These are phyloP conservation scores for Pseudoips prasinana DNA, from an alignment of 2,888 invertebrate genomes.

Conservation along the genomic window DNA sequence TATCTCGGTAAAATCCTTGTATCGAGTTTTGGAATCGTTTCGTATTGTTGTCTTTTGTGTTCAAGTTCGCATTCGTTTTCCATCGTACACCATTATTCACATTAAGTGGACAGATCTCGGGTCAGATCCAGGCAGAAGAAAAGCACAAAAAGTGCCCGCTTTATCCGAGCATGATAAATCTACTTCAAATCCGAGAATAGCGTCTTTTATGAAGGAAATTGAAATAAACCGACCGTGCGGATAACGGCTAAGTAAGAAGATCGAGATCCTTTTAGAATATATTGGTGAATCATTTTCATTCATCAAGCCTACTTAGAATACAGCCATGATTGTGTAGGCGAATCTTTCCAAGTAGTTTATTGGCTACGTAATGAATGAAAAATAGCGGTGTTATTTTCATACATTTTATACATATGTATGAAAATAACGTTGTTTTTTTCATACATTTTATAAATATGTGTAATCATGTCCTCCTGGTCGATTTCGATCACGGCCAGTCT, in stretches of 20 bases:
- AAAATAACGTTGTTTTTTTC: too few species aligned
- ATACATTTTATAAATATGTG: too few species aligned
- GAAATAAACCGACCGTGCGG: constrained; percentile 83
- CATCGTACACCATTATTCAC: constrained; percentile 82
- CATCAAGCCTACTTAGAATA: constrained; percentile 53
- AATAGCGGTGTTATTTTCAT: too few species aligned
- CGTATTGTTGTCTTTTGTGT: constrained; percentile 81
- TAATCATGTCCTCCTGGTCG: too few species aligned
- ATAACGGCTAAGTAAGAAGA: constrained; percentile 81
- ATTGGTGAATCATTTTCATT: constrained; percentile 79
- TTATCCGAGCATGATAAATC: constrained; percentile 83
- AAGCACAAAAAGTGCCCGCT: constrained; percentile 82
- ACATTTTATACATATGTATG: too few species aligned
- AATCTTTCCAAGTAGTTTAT: constrained; percentile 20
- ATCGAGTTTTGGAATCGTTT: constrained; percentile 78
- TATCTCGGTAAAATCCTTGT: constrained; percentile 70
- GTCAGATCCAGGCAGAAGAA: constrained; percentile 82
- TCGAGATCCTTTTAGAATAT: constrained; percentile 78
- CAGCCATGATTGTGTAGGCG: constrained; percentile 15
- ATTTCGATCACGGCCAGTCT: too few species aligned
- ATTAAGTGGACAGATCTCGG: constrained; percentile 83
- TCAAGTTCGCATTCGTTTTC: constrained; percentile 79
- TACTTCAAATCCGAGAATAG: constrained; percentile 83
- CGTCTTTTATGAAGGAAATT: constrained; percentile 83
- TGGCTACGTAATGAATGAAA: too few species aligned